phyloP scores from a whole-genome alignment of 2,113 vertebrate genomes.

The Nibea coibor region DNA sequence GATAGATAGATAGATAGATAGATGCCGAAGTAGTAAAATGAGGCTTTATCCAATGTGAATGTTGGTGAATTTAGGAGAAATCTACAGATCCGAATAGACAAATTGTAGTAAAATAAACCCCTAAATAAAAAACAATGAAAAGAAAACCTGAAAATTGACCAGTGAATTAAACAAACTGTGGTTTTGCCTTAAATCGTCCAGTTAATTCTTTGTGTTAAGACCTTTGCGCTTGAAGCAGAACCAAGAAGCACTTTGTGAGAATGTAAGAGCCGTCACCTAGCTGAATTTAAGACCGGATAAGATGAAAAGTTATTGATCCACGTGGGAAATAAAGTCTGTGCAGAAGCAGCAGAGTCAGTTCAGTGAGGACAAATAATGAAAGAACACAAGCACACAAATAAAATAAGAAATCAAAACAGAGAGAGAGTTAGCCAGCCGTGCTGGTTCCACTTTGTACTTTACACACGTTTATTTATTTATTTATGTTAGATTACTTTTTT shows the following conservation, averaged over 20 bases:
- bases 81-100: no score
- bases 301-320: conserved; percentile 8
- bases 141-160: no score
- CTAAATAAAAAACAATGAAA: no score
- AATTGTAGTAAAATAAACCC: no score
- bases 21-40: no score
- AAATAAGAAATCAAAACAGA: neutral
- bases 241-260: neutral
- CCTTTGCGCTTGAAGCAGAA: neutral
- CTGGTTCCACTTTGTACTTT: neutral
- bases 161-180: no score
- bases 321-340: neutral
- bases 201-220: neutral
- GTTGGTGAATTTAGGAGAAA: no score
- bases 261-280: neutral
- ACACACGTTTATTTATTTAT: no score
- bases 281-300: neutral
- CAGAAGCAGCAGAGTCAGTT: neutral
- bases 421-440: neutral
- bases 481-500: no score
- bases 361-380: neutral
- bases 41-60: no score
- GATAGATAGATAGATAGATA: no score
- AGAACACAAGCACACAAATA: neutral
- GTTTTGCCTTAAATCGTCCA: neutral